Evolutionary conservation across 2,888 invertebrate species (phyloP).

Genomic region (Villa cingulata): DNA sequence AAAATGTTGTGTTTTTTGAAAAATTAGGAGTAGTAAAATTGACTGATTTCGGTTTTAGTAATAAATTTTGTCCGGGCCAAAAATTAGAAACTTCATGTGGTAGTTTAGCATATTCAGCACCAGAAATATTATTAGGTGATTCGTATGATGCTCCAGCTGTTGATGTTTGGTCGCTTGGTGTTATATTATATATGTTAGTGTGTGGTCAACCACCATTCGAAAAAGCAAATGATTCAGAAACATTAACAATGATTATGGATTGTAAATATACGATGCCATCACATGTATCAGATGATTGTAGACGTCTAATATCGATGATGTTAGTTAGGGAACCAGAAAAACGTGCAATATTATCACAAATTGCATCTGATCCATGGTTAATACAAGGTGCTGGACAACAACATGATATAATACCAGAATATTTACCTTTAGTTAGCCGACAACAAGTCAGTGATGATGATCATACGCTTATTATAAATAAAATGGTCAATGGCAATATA

Average conservation of each 20-base stretch:
- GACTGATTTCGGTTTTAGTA: slow-evolving; percentile 97
- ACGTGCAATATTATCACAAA: slow-evolving; percentile 75
- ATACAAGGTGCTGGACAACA: slow-evolving; percentile 46
- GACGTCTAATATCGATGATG: slow-evolving; percentile 85
- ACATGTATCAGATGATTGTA: slow-evolving; percentile 76
- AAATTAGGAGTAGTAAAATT: slow-evolving; percentile 92
- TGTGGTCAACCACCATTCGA: slow-evolving; percentile 96
- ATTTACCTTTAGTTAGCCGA: slow-evolving; percentile 71
- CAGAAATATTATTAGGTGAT: slow-evolving; percentile 95
- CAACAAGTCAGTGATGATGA: slow-evolving; percentile 87
- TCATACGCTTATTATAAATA: slow-evolving; percentile 79
- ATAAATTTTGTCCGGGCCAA: slow-evolving; percentile 90
- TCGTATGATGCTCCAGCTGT: slow-evolving; percentile 98
- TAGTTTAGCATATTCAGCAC: slow-evolving; percentile 96
- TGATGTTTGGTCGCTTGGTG: slow-evolving; percentile 98
- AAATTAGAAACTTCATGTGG: slow-evolving; percentile 97
- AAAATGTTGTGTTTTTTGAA: slow-evolving; percentile 99
- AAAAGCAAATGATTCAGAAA: slow-evolving; percentile 99
- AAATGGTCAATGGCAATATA: slow-evolving; percentile 92
- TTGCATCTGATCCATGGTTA: slow-evolving; percentile 77
- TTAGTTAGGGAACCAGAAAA: slow-evolving; percentile 85
- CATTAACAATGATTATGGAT: slow-evolving; percentile 98
- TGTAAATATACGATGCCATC: slow-evolving; percentile 90
- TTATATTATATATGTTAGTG: slow-evolving; percentile 96
- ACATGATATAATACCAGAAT: slow-evolving; percentile 46